Evolutionary conservation across 2,797 vertebrate species (phyloP), one percentile per base, ranked within the genome.

Genomic region (Luscinia luscinia): DNA sequence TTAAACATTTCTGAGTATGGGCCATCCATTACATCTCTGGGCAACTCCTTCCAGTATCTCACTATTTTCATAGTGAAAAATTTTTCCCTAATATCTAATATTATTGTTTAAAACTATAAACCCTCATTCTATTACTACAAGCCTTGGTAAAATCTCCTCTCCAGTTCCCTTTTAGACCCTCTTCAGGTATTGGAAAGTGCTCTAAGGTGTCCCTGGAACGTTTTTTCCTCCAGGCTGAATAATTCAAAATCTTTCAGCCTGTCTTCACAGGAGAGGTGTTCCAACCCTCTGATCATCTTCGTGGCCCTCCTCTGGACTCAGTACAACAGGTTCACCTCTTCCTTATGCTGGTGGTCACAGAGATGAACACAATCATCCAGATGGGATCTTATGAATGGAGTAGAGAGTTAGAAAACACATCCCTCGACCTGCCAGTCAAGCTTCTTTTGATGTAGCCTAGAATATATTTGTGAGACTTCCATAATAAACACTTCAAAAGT

Each of bases 401-500:
- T 1, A 57, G 13, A 49, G 9, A 22, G 16, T 10, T 9, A 30
- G 9, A 66, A 74, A 34, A 49, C 0, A 0, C 4, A 1, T 15
- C 24, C 23, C 30, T 64, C 0, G 0, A 20, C 17, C 30, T 41
- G 9, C 24, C 41, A 22, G 34, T 73, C 30, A 24, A 4, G 6
- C 1, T 63, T 73, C 8, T 41, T 84, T 41, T 28, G 61, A 9
- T 30, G 59, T 3, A 64, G 11, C 13, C 24, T n/a, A 61, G 41
- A 46, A 41, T 28, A 41, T 7, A 6, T 9, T 34, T 46, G 17
- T 40, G 13, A 40, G 20, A 34, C 28, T 77, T 76, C 28, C 72
- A 63, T 87, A 43, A 49, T 15, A 49, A 49, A 49, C 92, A 96
- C 22, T 79, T 86, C 36, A 67, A 84, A 79, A 93, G 30, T 55